These are phyloP conservation scores for Lissonota sp. DNA, from an alignment of 2,888 invertebrate species.

Conservation along the genomic window DNA sequence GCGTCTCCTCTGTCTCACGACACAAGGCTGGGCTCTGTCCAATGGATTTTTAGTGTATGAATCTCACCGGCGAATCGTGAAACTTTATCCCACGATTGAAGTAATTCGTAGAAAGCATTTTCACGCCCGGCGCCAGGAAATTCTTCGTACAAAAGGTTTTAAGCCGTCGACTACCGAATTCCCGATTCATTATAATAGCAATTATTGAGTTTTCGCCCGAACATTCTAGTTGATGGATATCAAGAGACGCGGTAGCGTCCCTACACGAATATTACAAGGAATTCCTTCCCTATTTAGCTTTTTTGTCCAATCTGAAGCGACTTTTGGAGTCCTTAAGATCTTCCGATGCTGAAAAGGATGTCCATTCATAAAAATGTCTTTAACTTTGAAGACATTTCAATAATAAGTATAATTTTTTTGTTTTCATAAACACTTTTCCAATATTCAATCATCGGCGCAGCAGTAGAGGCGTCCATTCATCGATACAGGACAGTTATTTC, in stretches of 20 bases:
- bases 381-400: too few species aligned
- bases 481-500: slow-evolving; percentile 22
- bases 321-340: too few species aligned
- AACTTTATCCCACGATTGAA: background rate
- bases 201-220: slow-evolving; percentile 9
- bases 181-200: too few species aligned
- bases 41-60: slow-evolving; percentile 28
- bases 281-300: too few species aligned
- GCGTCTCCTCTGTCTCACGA: background rate
- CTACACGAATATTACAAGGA: too few species aligned
- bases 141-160: background rate
- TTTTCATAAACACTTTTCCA: background rate
- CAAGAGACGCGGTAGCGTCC: too few species aligned
- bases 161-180: too few species aligned
- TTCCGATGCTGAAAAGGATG: too few species aligned
- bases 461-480: background rate
- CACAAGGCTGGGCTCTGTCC: background rate
- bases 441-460: slow-evolving; percentile 26
- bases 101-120: slow-evolving; percentile 1
- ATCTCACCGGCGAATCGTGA: background rate
- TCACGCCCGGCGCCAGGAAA: slow-evolving; percentile 2
- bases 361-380: too few species aligned
- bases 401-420: too few species aligned
- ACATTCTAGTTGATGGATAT: background rate
- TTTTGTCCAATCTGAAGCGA: too few species aligned